phyloP scores from a whole-genome alignment of 2,888 invertebrate species.

The Leistus spinibarbis region DNA sequence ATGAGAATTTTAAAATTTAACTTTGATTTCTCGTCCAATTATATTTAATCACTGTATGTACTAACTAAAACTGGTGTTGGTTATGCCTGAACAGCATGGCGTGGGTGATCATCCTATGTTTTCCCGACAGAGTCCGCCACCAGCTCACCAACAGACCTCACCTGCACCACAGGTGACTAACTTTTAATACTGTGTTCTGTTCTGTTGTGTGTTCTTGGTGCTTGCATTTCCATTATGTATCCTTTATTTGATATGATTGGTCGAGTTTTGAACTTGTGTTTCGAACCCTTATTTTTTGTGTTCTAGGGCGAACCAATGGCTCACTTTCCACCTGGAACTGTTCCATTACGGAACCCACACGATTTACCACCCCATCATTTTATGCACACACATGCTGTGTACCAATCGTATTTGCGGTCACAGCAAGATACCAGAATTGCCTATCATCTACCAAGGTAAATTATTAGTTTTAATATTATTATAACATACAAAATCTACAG shows the following conservation, averaged over 20 bases:
- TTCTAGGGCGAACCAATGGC: slow-evolving; percentile 63
- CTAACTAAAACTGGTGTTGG: slow-evolving; percentile 44
- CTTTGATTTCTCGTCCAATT: too few species aligned
- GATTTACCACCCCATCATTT: slow-evolving; percentile 61
- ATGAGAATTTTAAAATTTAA: too few species aligned
- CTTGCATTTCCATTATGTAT: slow-evolving; percentile 49
- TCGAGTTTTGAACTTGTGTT: slow-evolving; percentile 29
- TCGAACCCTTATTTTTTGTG: slow-evolving; percentile 38
- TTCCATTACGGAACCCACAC: slow-evolving; percentile 51
- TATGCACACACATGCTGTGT: slow-evolving; percentile 60
- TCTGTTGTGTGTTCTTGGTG: slow-evolving; percentile 43
- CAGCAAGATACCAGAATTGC: slow-evolving; percentile 52
- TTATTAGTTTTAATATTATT: neutral
- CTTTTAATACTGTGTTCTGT: slow-evolving; percentile 7
- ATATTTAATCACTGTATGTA: neutral
- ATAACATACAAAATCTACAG: neutral
- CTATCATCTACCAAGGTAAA: slow-evolving; percentile 54
- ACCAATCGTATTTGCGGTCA: slow-evolving; percentile 63
- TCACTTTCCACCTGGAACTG: slow-evolving; percentile 59
- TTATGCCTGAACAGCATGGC: slow-evolving; percentile 64
- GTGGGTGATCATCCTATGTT: slow-evolving; percentile 59
- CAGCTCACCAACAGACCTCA: slow-evolving; percentile 82
- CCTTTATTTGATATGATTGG: slow-evolving; percentile 43
- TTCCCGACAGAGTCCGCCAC: slow-evolving; percentile 75
- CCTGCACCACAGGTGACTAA: slow-evolving; percentile 71